Conservation (phyloP, 2,113 vertebrate genomes). For the Tapirus terrestris region DNA sequence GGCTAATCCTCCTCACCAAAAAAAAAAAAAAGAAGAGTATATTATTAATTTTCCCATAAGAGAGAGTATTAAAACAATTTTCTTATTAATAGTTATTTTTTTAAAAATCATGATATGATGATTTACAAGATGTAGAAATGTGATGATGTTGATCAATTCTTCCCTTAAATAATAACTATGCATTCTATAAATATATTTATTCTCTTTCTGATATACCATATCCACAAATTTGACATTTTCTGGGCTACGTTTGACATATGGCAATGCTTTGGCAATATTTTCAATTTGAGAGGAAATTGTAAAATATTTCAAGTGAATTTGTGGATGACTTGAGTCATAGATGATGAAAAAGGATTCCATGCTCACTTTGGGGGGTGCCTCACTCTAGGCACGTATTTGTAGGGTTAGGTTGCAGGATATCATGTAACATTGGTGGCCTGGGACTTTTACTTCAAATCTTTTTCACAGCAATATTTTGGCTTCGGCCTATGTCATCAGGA, state of each 20-base stretch:
- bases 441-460: conserved; percentile 34
- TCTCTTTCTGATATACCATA: conserved; percentile 84
- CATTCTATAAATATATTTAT: conserved; percentile 87
- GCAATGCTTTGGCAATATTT: conserved; percentile 65
- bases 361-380: conserved; percentile 70
- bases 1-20: no score
- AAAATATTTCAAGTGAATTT: conserved; percentile 76
- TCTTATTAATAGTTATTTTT: conserved; percentile 80
- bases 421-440: neutral
- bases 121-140: conserved; percentile 81
- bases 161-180: conserved; percentile 83
- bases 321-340: conserved; percentile 68
- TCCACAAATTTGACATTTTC: conserved; percentile 66
- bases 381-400: conserved; percentile 73
- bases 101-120: conserved; percentile 75
- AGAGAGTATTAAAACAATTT: neutral
- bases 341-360: conserved; percentile 80
- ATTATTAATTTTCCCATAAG: conserved; percentile 27
- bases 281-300: conserved; percentile 62
- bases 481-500: conserved; percentile 2
- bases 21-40: no score
- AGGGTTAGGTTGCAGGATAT: neutral
- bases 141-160: conserved; percentile 83
- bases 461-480: conserved; percentile 59
- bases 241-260: conserved; percentile 53